phyloP scores from a whole-genome alignment of 23 tunicate species.

The Phallusia fumigata region DNA sequence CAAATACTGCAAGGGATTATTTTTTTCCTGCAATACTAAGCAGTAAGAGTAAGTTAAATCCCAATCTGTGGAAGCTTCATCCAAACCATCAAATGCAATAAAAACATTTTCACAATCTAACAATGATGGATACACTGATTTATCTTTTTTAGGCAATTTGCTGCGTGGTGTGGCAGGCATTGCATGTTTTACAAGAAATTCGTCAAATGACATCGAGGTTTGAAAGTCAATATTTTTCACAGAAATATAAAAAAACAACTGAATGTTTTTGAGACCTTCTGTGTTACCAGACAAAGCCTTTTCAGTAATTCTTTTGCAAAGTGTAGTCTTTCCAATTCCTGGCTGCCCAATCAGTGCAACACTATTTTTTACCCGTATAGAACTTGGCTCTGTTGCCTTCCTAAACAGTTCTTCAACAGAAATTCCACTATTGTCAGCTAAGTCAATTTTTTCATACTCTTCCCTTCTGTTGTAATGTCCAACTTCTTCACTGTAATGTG shows the following conservation, averaged over 20 bases:
- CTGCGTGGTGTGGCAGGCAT: not conserved
- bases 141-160: not conserved
- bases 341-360: not conserved
- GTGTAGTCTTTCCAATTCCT: not conserved
- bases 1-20: not conserved
- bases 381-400: not conserved
- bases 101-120: not conserved
- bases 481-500: not conserved
- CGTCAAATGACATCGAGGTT: not conserved
- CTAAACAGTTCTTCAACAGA: not conserved
- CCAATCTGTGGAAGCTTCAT: not conserved
- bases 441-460: not conserved
- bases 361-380: not conserved
- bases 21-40: not conserved
- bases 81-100: not conserved
- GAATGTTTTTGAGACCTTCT: not conserved
- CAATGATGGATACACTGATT: not conserved
- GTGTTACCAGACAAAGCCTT: not conserved
- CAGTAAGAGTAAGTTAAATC: not conserved
- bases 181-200: not conserved
- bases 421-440: not conserved
- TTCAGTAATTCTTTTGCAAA: not conserved
- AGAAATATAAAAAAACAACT: not conserved
- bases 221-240: not conserved
- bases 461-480: constrained; percentile 3